These are phyloP conservation scores for Baryphthengus martii DNA, from an alignment of 2,113 vertebrate genomes.

Conservation along the genomic window DNA sequence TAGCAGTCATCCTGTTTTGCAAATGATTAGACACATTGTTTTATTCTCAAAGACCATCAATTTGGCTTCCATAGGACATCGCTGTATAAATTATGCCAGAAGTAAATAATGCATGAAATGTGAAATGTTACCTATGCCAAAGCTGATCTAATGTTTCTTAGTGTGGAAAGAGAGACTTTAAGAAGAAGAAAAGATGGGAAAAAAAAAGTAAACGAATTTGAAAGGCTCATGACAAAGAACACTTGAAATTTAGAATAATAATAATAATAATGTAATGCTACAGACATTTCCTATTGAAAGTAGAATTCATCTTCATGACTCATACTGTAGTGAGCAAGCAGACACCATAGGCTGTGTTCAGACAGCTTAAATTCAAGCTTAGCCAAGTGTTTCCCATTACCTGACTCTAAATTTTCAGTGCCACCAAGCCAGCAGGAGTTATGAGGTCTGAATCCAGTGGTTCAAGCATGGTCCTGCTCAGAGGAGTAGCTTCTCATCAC, in stretches of 20 bases:
- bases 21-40: background rate
- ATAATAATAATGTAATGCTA: background rate
- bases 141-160: slow-evolving; percentile 15
- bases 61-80: slow-evolving; percentile 5
- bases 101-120: slow-evolving; percentile 50
- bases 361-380: slow-evolving; percentile 10
- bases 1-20: background rate
- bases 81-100: background rate
- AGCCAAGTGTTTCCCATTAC: background rate
- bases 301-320: slow-evolving; percentile 23
- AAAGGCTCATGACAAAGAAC: background rate
- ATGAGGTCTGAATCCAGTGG: background rate
- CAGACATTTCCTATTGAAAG: background rate
- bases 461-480: background rate
- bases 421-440: background rate
- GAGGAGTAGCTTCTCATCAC: background rate
- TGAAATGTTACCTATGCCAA: slow-evolving; percentile 12
- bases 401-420: background rate
- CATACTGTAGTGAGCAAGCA: background rate
- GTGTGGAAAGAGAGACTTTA: background rate
- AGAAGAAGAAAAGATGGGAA: background rate
- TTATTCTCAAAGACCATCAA: background rate
- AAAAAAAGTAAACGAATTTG: background rate
- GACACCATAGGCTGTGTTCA: background rate
- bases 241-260: background rate